phyloP scores from a whole-genome alignment of 2,888 invertebrate species.

The Platycnemis pennipes region DNA sequence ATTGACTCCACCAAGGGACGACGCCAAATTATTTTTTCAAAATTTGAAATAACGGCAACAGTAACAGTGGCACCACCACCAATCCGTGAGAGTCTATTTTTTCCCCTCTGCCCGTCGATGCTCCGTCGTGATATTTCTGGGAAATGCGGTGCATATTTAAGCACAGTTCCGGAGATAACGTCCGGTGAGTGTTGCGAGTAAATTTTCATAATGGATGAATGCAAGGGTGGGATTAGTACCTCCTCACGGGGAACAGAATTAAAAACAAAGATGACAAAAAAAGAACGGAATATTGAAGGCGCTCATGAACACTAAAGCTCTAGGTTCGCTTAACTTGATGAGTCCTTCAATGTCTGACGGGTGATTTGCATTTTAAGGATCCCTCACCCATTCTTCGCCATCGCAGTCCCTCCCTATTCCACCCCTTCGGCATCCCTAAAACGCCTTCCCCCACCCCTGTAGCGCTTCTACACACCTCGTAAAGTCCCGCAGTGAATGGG shows the following conservation, averaged over 20 bases:
- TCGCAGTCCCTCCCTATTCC: neutral
- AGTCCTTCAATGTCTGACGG: conserved; percentile 14
- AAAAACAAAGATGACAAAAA: neutral
- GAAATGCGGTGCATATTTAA: neutral
- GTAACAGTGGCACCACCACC: neutral
- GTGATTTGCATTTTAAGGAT: conserved; percentile 13
- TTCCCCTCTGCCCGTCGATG: neutral
- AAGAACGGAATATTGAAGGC: neutral
- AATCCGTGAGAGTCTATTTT: neutral
- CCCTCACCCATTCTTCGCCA: neutral
- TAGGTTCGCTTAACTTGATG: neutral
- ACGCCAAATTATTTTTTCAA: neutral
- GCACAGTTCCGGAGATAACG: neutral
- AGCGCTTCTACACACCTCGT: neutral
- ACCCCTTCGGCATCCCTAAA: neutral
- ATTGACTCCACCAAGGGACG: neutral
- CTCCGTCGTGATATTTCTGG: neutral
- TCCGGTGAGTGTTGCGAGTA: neutral
- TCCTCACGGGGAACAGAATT: neutral
- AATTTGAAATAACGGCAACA: neutral
- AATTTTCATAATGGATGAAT: neutral
- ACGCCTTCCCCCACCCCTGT: neutral
- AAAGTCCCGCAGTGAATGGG: neutral
- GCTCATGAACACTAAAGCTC: neutral
- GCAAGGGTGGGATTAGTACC: neutral